phyloP scores from a whole-genome alignment of 2,888 invertebrate genomes.

The Acanthoscelides obtectus region DNA sequence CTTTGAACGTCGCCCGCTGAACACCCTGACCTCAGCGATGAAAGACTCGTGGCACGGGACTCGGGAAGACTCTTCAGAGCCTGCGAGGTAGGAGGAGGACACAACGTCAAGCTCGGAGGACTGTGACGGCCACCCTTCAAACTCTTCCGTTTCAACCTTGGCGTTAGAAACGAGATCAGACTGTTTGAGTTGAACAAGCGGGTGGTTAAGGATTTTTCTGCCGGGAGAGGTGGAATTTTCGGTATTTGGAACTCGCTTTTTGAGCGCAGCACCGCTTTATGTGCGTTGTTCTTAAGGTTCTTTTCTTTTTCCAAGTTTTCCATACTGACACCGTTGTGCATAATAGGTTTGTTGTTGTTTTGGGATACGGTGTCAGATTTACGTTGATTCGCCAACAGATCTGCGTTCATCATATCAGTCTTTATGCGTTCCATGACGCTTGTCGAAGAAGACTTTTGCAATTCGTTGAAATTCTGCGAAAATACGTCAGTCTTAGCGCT shows the following conservation, averaged over 20 bases:
- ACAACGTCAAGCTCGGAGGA: conserved; percentile 29
- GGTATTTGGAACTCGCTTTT: conserved; percentile 45
- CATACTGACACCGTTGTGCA: conserved; percentile 15
- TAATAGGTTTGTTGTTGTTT: conserved; percentile 17
- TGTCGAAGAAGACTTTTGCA: conserved; percentile 38
- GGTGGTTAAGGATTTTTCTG: conserved; percentile 29
- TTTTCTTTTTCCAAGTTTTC: conserved; percentile 17
- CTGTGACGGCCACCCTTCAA: conserved; percentile 13
- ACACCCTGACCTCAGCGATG: conserved; percentile 36
- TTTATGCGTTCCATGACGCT: conserved; percentile 31
- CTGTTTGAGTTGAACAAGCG: conserved; percentile 40
- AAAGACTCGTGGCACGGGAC: conserved; percentile 38
- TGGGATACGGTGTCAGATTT: conserved; percentile 15
- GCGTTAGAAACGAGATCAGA: conserved; percentile 57
- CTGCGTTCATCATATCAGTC: conserved; percentile 9
- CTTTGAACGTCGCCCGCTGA: conserved; percentile 32
- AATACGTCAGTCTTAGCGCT: conserved; percentile 30
- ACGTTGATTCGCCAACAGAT: conserved; percentile 8
- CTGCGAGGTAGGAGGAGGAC: conserved; percentile 32
- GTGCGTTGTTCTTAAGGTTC: conserved; percentile 17
- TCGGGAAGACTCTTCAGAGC: conserved; percentile 33
- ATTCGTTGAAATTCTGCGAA: conserved; percentile 35
- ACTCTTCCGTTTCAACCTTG: conserved; percentile 44
- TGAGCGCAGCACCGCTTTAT: conserved; percentile 37
- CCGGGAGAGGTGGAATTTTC: conserved; percentile 22